Conservation (phyloP, 2,113 vertebrate genomes). For the Melierax canorus region DNA sequence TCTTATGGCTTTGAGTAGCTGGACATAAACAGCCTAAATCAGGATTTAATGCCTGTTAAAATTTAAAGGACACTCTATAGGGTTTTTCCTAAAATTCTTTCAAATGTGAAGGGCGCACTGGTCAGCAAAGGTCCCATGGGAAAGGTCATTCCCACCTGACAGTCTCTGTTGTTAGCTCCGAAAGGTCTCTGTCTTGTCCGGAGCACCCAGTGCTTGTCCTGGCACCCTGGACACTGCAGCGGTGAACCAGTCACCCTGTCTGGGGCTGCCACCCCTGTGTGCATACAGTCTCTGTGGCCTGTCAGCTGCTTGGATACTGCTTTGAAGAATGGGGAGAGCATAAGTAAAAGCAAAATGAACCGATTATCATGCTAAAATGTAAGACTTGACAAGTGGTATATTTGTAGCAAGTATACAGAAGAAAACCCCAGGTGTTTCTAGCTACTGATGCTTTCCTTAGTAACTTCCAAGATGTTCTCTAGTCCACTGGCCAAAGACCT, state of each 20-base stretch:
- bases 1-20: not conserved
- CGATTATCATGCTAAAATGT: not conserved
- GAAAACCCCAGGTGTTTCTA: not conserved
- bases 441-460: not conserved
- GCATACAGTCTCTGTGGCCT: not conserved
- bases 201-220: not conserved
- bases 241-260: not conserved
- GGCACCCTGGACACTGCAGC: not conserved
- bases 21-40: not conserved
- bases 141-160: not conserved
- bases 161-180: not conserved
- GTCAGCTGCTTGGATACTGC: not conserved
- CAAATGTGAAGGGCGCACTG: not conserved
- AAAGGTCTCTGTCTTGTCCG: not conserved
- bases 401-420: not conserved
- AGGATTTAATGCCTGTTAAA: not conserved
- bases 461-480: not conserved
- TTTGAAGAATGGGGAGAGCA: not conserved
- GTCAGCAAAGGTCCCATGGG: not conserved
- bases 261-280: not conserved
- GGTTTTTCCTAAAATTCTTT: not conserved
- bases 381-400: not conserved
- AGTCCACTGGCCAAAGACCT: not conserved
- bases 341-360: not conserved
- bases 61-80: not conserved